phyloP scores from a whole-genome alignment of 2,797 vertebrate genomes.

The Glyptemys insculpta region DNA sequence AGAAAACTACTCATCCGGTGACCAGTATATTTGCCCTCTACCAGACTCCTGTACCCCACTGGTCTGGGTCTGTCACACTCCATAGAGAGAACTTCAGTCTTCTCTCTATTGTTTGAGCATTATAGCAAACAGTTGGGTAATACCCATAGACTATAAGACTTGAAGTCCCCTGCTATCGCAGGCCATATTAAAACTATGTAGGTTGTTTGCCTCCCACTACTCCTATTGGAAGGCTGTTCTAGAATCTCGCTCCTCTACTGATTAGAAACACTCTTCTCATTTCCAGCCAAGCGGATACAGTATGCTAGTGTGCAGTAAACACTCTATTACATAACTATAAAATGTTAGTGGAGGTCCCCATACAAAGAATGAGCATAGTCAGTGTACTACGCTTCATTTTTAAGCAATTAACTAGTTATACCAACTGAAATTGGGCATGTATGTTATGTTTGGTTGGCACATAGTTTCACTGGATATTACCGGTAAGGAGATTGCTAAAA shows the following conservation, averaged over 20 bases:
- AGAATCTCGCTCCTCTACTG: background rate
- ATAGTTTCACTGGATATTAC: accelerated
- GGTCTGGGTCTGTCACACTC: too few relatives aligned
- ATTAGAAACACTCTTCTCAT: background rate
- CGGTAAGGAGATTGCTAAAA: accelerated
- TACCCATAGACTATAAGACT: background rate
- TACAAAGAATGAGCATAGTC: background rate
- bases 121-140: background rate
- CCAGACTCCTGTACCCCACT: too few relatives aligned
- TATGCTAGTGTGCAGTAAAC: background rate
- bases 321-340: background rate
- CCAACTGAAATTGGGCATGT: background rate
- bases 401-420: background rate
- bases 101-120: background rate
- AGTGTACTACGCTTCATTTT: background rate
- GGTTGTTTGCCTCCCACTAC: background rate
- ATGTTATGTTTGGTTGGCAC: background rate
- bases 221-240: background rate
- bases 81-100: background rate
- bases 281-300: constrained; percentile 13
- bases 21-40: too few relatives aligned
- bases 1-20: too few relatives aligned
- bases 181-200: background rate
- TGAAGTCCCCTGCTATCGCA: background rate
- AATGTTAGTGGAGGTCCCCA: background rate